Evolutionary conservation across 2,888 invertebrate species (phyloP), one percentile per base, ranked within the genome.

Genomic region (Macaria liturata): DNA sequence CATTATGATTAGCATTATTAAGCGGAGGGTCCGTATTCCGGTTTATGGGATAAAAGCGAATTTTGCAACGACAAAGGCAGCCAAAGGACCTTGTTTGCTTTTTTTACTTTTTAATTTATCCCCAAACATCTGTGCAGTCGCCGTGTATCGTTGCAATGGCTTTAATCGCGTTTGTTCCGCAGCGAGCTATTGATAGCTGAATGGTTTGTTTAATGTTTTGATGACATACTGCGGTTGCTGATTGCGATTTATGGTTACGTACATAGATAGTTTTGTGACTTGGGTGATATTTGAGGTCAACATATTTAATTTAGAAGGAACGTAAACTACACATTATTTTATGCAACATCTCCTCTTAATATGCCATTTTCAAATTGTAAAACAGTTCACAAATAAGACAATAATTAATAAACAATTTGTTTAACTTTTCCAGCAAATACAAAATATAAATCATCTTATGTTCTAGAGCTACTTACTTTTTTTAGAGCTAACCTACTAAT

Each of bases 1-100:
- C 81, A 89, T 91, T 91, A 90, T 85, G 88, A 91, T 91, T 91
- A 91, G 90, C 88, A 88, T 90, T 88, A 90, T 88, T 88, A 81
- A 56, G 76, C 75, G 79, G 77, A 88, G 88, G 88, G 86, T 83
- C 84, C 78, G 80, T 82, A 90, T 89, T 88, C 90, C 88, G 86
- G 91, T 91, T 90, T 91, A 80, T 80, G 76, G 82, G 81, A 88
- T 88, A 89, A 88, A 67, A 88, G 78, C 80, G 84, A 86, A 86
- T 85, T 88, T 86, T 71, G 81, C 78, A 79, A 81, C 78, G 83
- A 88, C 87, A 88, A 88, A 55, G 51, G 39, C 48, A 58, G 48
- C 31, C 20, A 51, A 49, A 83, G 81, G 75, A 63, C 61, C 71
- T 80, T 83, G 86, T 81, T 81, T 83, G 74, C 67, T 65, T 57